Evolutionary conservation across 2,113 vertebrate genomes (phyloP), one percentile per base, ranked within the genome.

Genomic region (Alligator sinensis): DNA sequence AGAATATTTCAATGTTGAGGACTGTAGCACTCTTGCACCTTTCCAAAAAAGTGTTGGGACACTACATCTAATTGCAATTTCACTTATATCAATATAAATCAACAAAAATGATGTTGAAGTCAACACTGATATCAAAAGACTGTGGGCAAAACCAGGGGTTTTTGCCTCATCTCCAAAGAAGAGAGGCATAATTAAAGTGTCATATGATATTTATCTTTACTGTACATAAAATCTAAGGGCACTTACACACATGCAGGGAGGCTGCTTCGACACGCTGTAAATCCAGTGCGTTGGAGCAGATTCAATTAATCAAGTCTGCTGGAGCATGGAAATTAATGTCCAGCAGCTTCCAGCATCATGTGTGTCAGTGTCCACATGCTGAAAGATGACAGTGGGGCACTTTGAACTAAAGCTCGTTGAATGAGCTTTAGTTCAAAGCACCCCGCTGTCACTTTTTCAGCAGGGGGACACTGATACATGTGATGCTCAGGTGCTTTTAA

Each of bases 91-190:
- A 58, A 57, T 60, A 64, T 1, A 61, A 94, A 61, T 38, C 60
- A 34, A 24, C 10, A 55, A 64, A 38, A 81, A 59, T 11, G 4
- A 2, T 60, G 76, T 19, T 63, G 6, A 89, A 8, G 47, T 54
- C 47, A 72, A 14, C 63, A 15, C 74, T 60, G 25, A 57, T 82
- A 57, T 74, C 57, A 54, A 54, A 74, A 72, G 25, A 55, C 61
- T 22, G 9, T 0, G 0, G 63, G 63, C n/a, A 62, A 60, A 84
- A 21, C 11, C 61, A 58, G 30, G 12, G 10, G 2, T 72, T 38
- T 72, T 47, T 47, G 47, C 47, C 47, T 77, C 59, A 75, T 14
- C 30, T 86, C 16, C n/a, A 63, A 74, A 0, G 5, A 0, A 0
- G 14, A 84, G 18, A 77, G 15, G 15, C 11, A 62, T 1, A 6